Conservation (phyloP, 2,113 vertebrate genomes). For the Falco punctatus region DNA sequence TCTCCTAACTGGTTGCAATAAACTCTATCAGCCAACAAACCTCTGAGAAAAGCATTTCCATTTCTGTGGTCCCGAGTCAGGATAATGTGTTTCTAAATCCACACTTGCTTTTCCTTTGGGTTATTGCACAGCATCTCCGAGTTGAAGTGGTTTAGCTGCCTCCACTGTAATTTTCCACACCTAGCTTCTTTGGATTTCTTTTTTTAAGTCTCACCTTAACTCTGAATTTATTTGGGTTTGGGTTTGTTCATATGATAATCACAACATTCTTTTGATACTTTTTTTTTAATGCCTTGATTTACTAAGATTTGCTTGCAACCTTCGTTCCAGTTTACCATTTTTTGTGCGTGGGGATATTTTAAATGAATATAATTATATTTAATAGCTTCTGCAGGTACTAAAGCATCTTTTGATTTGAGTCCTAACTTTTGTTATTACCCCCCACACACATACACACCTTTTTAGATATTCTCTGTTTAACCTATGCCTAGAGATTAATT, state of each 20-base stretch:
- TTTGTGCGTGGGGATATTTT: slow-evolving; percentile 47
- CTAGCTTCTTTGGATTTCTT: slow-evolving; percentile 10
- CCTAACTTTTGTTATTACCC: slow-evolving; percentile 48
- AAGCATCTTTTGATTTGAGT: slow-evolving; percentile 65
- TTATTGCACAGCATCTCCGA: neutral
- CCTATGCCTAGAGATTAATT: slow-evolving; percentile 65
- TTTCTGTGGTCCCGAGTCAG: slow-evolving; percentile 15
- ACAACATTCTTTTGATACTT: slow-evolving; percentile 38
- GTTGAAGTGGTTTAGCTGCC: neutral
- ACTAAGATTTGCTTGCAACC: slow-evolving; percentile 29
- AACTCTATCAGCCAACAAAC: neutral
- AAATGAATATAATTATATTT: slow-evolving; percentile 70
- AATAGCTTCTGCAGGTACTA: slow-evolving; percentile 57
- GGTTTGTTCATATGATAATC: slow-evolving; percentile 27
- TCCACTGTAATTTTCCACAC: slow-evolving; percentile 39
- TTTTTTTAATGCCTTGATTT: slow-evolving; percentile 34
- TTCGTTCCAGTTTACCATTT: slow-evolving; percentile 46
- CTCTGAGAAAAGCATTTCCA: slow-evolving; percentile 24
- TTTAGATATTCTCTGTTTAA: slow-evolving; percentile 54
- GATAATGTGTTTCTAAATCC: slow-evolving; percentile 7
- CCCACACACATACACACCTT: slow-evolving; percentile 55
- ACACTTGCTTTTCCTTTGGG: neutral
- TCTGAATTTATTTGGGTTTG: slow-evolving; percentile 36
- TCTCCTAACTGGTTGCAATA: neutral
- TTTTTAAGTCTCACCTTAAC: slow-evolving; percentile 43